These are phyloP conservation scores for Sinonovacula constricta DNA, from an alignment of 1,140 invertebrate species.

Conservation along the genomic window DNA sequence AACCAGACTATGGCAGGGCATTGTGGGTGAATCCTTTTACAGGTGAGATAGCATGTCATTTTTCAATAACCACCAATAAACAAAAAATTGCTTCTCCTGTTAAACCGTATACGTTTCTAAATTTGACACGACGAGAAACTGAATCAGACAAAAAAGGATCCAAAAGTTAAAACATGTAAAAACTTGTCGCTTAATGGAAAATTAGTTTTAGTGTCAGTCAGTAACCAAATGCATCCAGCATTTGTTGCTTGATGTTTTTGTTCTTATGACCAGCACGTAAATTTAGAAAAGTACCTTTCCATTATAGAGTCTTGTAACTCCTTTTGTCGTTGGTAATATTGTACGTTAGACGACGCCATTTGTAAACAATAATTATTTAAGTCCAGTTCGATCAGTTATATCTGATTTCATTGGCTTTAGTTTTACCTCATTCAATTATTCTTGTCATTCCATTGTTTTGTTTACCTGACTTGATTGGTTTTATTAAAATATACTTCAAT, in stretches of 20 bases:
- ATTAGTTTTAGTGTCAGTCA: background rate
- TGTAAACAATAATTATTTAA: slow-evolving; percentile 62
- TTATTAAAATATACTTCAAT: too few relatives aligned
- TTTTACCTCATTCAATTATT: too few relatives aligned
- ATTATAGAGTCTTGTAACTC: slow-evolving; percentile 65
- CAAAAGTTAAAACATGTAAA: slow-evolving; percentile 1
- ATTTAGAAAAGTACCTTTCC: slow-evolving; percentile 50
- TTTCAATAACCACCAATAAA: too few relatives aligned
- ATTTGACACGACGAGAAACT: background rate
- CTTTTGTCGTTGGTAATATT: slow-evolving; percentile 70
- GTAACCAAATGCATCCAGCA: background rate
- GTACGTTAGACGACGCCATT: slow-evolving; percentile 73
- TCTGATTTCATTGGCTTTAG: too few relatives aligned
- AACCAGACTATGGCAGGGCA: too few relatives aligned
- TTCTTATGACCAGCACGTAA: slow-evolving; percentile 6
- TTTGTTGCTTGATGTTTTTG: background rate
- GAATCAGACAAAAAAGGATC: background rate
- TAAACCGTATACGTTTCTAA: too few relatives aligned
- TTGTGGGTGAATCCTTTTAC: too few relatives aligned
- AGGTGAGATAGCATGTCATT: too few relatives aligned
- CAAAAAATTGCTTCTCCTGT: too few relatives aligned
- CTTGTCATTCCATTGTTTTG: too few relatives aligned
- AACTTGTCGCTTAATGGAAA: background rate
- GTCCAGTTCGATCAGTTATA: too few relatives aligned
- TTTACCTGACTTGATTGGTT: too few relatives aligned